Conservation (phyloP, 2,888 invertebrate genomes). For the Apamea epomidion region DNA sequence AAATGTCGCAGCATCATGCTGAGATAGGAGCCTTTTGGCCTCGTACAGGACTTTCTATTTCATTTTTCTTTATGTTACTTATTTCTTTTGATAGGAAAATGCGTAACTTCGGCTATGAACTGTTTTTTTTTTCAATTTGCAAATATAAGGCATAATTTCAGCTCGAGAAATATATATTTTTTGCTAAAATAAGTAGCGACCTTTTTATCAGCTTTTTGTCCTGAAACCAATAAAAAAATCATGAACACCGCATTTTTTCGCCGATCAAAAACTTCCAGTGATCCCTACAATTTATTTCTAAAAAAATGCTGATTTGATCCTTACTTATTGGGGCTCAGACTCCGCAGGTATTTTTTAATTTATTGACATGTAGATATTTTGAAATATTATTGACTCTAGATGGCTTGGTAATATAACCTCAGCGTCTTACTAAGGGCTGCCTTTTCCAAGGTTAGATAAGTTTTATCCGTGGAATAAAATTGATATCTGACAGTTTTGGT, state of each 20-base stretch:
- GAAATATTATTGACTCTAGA: constrained; percentile 2
- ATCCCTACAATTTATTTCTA: constrained; percentile 76
- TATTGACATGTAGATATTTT: constrained; percentile 13
- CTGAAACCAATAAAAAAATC: not conserved
- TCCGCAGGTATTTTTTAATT: constrained; percentile 37
- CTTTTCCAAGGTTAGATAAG: too few species aligned
- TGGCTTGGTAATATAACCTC: not conserved
- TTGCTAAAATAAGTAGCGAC: not conserved
- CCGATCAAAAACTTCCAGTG: constrained; percentile 37
- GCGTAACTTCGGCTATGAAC: not conserved
- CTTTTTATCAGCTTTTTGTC: not conserved
- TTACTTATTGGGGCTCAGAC: constrained; percentile 61
- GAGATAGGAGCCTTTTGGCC: too few species aligned
- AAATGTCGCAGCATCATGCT: too few species aligned
- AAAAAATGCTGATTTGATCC: constrained; percentile 78
- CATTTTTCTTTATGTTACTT: too few species aligned
- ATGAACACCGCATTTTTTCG: constrained; percentile 14
- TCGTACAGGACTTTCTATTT: too few species aligned
- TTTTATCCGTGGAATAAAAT: too few species aligned
- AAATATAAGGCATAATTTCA: not conserved
- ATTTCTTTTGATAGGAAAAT: not conserved
- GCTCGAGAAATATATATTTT: not conserved
- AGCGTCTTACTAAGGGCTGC: not conserved
- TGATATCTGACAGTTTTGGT: too few species aligned
- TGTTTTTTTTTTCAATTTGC: not conserved